These are phyloP conservation scores for Luscinia megarhynchos DNA, from an alignment of 2,797 vertebrate genomes.

Conservation along the genomic window DNA sequence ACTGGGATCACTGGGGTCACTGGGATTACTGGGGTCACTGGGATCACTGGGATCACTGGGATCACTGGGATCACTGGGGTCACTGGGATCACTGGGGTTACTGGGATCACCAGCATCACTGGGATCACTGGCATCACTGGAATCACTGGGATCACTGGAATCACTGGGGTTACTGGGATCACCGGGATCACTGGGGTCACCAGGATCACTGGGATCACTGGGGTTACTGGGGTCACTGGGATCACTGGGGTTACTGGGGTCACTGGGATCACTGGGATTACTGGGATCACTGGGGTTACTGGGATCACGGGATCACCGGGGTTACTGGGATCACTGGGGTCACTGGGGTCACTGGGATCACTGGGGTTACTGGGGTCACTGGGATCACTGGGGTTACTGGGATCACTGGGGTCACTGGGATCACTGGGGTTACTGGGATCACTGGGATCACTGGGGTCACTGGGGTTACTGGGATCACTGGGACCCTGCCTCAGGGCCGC, in stretches of 20 bases:
- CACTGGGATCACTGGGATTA: background rate
- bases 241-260: fast-evolving
- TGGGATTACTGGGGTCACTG: too few relatives aligned
- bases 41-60: too few relatives aligned
- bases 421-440: background rate
- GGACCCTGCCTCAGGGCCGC: too few relatives aligned
- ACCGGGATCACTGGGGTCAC: too few relatives aligned
- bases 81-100: too few relatives aligned
- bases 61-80: too few relatives aligned
- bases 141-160: too few relatives aligned
- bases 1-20: too few relatives aligned
- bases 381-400: too few relatives aligned
- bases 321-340: background rate
- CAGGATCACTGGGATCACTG: background rate
- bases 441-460: background rate
- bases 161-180: too few relatives aligned
- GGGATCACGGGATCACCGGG: background rate
- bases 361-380: fast-evolving
- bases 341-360: fast-evolving
- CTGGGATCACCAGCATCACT: too few relatives aligned
- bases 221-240: background rate
- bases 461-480: fast-evolving
- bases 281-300: fast-evolving
- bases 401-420: fast-evolving
- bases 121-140: too few relatives aligned